Percentiles rank a stretch among this genome's conserved stretches.
These are phyloP conservation scores for Centropyge bicolor DNA, from an alignment of 2,797 vertebrate species.

Conservation along the genomic window DNA sequence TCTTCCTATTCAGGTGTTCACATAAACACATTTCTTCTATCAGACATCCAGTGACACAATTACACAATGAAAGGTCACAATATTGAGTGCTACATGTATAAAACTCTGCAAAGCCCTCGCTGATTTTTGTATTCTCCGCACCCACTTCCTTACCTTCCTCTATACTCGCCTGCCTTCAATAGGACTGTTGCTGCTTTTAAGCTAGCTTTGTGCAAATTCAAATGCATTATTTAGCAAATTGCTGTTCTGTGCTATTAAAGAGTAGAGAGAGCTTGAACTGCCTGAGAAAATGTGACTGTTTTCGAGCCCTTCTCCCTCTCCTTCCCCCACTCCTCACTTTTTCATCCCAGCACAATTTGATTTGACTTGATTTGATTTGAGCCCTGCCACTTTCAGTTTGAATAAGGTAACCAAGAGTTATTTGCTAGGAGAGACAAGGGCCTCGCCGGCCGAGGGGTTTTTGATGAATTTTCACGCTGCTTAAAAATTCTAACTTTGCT, in stretches of 20 bases:
- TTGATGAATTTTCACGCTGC: slow-evolving; percentile 68
- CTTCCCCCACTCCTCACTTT: slow-evolving; percentile 45
- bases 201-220: slow-evolving; percentile 45
- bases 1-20: slow-evolving; percentile 14
- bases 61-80: slow-evolving; percentile 48
- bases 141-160: slow-evolving; percentile 24
- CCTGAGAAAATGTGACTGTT: slow-evolving; percentile 57
- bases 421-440: slow-evolving; percentile 74
- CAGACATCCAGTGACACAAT: slow-evolving; percentile 34
- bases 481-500: slow-evolving; percentile 75
- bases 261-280: slow-evolving; percentile 42
- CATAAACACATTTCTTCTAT: slow-evolving; percentile 33
- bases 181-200: slow-evolving; percentile 47
- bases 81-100: slow-evolving; percentile 32
- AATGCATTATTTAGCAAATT: slow-evolving; percentile 64
- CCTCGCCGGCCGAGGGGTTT: slow-evolving; percentile 42
- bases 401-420: slow-evolving; percentile 72
- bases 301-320: slow-evolving; percentile 20
- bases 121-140: slow-evolving; percentile 48
- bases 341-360: slow-evolving; percentile 68
- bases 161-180: slow-evolving; percentile 34
- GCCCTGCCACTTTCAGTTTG: slow-evolving; percentile 79
- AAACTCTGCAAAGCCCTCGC: slow-evolving; percentile 20
- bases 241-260: slow-evolving; percentile 55
- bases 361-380: slow-evolving; percentile 83